Evolutionary conservation across 2,888 invertebrate species (phyloP), one percentile per base, ranked within the genome.

Genomic region (Cryptus viduatorius): DNA sequence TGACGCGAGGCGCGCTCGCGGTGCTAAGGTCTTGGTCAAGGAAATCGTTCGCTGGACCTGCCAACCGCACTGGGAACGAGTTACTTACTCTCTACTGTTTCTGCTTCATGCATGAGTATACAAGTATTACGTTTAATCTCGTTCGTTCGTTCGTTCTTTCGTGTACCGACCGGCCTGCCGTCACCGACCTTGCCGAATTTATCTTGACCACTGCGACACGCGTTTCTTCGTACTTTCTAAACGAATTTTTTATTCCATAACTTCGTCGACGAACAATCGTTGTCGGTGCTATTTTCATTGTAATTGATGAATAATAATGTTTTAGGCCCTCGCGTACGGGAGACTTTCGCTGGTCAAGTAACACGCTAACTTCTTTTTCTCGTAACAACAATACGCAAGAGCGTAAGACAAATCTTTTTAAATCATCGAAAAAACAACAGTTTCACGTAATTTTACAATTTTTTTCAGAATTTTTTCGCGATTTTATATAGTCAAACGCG

Each of bases 11-110:
- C n/a, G 46, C 46, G 68, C 44, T 44, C 5, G 10, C 29, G 69
- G 16, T 64, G 56, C 78, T 84, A 65, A 81, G 84, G 84, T 84
- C 84, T 84, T 75, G 84, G 84, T 82, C 84, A 84, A 84, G 84
- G 84, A 81, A 79, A 82, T 82, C 78, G 59, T 19, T 69, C 59
- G 19, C 24, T 50, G 78, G 75, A 67, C 81, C 75, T 79, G 79
- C 75, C 48, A 61, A 46, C 53, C 79, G 69, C 16, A 65, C 61
- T 37, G 10, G 67, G 65, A 81, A 77, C 77, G 84, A 82, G 81
- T 78, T 71, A 79, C 68, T 64, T 64, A 64, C 37, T 56, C 65
- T 10, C 14, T 16, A 8, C 69, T 8, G 79, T 24, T 73, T 31
- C 64, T 69, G 65, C 69, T 46, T 56, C 78, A 46, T 50, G 75